Evolutionary conservation across 2,888 invertebrate genomes (phyloP).

Genomic region (Hemistola chrysoprasaria): DNA sequence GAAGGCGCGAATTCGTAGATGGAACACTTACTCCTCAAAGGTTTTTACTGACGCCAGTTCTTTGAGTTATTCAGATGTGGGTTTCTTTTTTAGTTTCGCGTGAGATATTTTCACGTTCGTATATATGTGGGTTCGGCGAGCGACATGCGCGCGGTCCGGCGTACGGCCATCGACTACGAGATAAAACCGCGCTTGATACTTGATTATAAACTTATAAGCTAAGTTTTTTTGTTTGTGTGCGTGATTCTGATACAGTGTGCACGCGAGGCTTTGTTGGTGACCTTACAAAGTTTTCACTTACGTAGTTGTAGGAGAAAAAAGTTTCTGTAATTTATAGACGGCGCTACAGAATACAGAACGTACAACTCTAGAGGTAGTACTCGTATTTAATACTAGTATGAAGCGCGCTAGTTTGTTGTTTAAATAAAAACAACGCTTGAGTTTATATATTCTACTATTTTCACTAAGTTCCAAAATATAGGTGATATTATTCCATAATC

Average conservation of each 20-base stretch:
- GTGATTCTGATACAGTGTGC: slow-evolving; percentile 64
- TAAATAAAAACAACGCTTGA: too few relatives aligned
- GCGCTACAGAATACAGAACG: too few relatives aligned
- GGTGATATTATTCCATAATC: too few relatives aligned
- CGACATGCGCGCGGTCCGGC: slow-evolving; percentile 74
- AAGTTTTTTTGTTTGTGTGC: slow-evolving; percentile 77
- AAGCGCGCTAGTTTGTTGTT: too few relatives aligned
- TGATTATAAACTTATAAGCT: slow-evolving; percentile 82
- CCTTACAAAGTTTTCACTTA: slow-evolving; percentile 74
- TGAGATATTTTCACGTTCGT: slow-evolving; percentile 63
- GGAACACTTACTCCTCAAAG: slow-evolving; percentile 58
- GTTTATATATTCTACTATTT: too few relatives aligned
- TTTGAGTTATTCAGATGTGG: slow-evolving; percentile 44
- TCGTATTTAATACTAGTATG: too few relatives aligned
- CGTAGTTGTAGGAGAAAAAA: slow-evolving; percentile 32
- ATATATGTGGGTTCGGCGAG: slow-evolving; percentile 56
- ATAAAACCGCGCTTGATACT: slow-evolving; percentile 71
- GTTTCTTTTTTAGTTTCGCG: slow-evolving; percentile 53
- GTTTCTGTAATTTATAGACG: slow-evolving; percentile 6
- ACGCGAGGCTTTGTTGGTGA: slow-evolving; percentile 67
- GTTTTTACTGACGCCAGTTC: slow-evolving; percentile 52
- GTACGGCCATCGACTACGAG: slow-evolving; percentile 77
- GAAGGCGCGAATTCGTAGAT: slow-evolving; percentile 53
- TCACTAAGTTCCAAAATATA: too few relatives aligned
- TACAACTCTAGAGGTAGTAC: too few relatives aligned